Evolutionary conservation across 1,140 invertebrate genomes (phyloP), one percentile per base, ranked within the genome.

Genomic region (Bacillus rossius): DNA sequence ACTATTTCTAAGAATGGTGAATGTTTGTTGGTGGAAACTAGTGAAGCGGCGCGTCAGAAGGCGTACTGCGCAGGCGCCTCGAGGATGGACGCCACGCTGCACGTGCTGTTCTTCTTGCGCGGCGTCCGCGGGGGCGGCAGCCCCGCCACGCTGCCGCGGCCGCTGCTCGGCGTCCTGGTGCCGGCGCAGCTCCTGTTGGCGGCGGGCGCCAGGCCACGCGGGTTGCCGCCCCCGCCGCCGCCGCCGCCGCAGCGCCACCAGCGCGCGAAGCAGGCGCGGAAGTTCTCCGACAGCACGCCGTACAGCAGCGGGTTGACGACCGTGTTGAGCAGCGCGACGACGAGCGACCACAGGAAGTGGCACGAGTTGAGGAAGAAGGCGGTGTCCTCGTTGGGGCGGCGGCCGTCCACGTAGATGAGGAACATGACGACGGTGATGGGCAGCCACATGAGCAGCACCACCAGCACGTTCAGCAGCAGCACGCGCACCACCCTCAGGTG

Each of bases 231-330:
- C 8, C 26, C 43, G 10, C 13, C 48, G 13, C 38, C 22, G 25
- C 37, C 3, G 41, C 22, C n/a, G 8, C 25, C n/a, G 8, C 2
- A 4, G 26, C 47, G 49, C 71, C 75, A 78, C 14, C 78, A 64
- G 50, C 74, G 73, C 2, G 67, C 55, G 10, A 79, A 70, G 65
- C 80, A 81, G 51, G 81, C 76, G 63, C 87, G 75, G 70, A 91
- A 90, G 67, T 85, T 87, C 57, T 87, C 86, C 5, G 86, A 88
- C 65, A 89, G 81, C 55, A 89, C 81, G 47, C 88, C 88, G 66
- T 90, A 91, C 14, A 91, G 79, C 14, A 92, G 71, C 1, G 89
- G 89, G 75, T 91, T 92, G 45, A 89, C 83, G 61, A 87, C 83
- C 7, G 85, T 86, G 67, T 88, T 89, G 14, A 85, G 70, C 53